A percentile compares a stretch with the other conserved stretches of the same genome.
Evolutionary conservation across 2,113 vertebrate species (phyloP).

Genomic region (Brevimyrus niger): DNA sequence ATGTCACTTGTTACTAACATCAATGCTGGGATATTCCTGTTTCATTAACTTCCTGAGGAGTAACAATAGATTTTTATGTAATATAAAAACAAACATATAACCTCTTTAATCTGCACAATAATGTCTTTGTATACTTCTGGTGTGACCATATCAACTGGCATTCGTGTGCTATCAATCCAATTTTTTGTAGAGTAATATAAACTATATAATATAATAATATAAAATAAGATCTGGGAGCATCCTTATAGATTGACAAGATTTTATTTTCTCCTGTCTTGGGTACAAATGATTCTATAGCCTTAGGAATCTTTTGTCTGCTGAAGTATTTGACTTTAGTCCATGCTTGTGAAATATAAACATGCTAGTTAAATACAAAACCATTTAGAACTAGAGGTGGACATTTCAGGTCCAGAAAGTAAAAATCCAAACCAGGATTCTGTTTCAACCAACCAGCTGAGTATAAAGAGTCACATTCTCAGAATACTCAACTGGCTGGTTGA

Average conservation of each 20-base stretch:
- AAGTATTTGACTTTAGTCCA: background rate
- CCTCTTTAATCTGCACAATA: background rate
- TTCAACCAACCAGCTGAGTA: too few relatives aligned
- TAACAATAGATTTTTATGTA: constrained; percentile 23
- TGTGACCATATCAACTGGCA: background rate
- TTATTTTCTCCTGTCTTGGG: background rate
- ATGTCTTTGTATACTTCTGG: background rate
- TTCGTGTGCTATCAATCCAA: background rate
- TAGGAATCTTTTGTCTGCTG: background rate
- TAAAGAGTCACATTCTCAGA: too few relatives aligned
- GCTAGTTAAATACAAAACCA: background rate
- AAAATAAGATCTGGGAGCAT: background rate
- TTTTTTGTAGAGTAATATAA: background rate
- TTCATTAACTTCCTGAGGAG: constrained; percentile 22
- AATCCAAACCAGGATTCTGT: too few relatives aligned
- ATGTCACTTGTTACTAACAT: background rate
- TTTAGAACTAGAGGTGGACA: too few relatives aligned
- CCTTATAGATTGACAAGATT: background rate
- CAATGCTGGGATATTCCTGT: background rate
- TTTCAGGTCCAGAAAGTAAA: too few relatives aligned
- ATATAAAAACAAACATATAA: background rate
- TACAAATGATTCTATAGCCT: background rate
- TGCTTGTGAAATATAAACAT: background rate
- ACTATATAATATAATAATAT: background rate
- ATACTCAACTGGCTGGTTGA: too few relatives aligned